Conservation (phyloP, 1,140 invertebrate species). For the Ceratosolen fusciceps region DNA sequence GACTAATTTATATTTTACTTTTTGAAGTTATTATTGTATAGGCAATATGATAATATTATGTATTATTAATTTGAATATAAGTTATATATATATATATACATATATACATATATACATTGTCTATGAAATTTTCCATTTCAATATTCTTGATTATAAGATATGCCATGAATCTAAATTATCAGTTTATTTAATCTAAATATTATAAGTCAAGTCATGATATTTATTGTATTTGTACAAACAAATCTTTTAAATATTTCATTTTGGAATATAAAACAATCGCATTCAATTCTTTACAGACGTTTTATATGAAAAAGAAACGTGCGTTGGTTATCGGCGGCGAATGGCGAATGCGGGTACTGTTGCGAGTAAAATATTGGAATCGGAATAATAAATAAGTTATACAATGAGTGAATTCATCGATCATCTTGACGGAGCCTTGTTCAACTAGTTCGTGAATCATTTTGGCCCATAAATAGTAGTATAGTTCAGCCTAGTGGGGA, state of each 20-base stretch:
- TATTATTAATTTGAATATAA: too few relatives aligned
- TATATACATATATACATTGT: too few relatives aligned
- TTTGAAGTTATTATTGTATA: too few relatives aligned
- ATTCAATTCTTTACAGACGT: not conserved
- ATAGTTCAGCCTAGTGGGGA: not conserved
- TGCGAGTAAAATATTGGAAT: conserved; percentile 29
- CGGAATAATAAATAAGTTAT: conserved; percentile 28
- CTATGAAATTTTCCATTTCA: too few relatives aligned
- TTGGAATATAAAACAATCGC: not conserved
- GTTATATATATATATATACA: too few relatives aligned
- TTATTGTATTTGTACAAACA: too few relatives aligned
- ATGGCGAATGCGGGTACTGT: not conserved
- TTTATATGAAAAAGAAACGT: not conserved
- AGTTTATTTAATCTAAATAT: too few relatives aligned
- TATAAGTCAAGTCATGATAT: too few relatives aligned
- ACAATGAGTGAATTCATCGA: conserved; percentile 28
- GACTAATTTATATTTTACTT: too few relatives aligned
- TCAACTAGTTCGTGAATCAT: conserved; percentile 39
- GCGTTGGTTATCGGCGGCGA: not conserved
- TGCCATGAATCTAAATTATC: too few relatives aligned
- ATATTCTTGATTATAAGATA: too few relatives aligned
- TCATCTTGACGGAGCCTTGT: conserved; percentile 24
- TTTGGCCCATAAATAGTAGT: conserved; percentile 35
- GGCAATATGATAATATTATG: too few relatives aligned
- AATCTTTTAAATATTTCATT: conserved; percentile 14